Percentiles rank a stretch among this genome's conserved stretches.
Evolutionary conservation across 2,113 vertebrate species (phyloP).

Genomic region (Halcyon malimbica): DNA sequence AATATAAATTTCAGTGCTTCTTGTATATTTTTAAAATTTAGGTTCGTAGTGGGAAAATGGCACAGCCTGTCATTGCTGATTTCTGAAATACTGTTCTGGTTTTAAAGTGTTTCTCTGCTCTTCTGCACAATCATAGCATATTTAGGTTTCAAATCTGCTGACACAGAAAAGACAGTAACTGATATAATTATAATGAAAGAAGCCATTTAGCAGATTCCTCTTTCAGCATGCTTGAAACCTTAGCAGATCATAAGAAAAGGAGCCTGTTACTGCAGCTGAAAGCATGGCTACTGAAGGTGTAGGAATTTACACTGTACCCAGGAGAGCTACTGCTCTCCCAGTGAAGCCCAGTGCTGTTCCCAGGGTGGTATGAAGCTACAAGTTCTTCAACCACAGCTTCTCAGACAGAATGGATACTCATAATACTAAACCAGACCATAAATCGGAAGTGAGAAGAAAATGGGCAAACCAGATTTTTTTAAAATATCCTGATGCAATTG

Average conservation of each 20-base stretch:
- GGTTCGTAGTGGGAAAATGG: neutral
- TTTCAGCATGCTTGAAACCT: neutral
- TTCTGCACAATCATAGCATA: neutral
- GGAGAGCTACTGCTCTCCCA: neutral
- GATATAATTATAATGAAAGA: conserved; percentile 20
- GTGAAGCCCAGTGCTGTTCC: neutral
- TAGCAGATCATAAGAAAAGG: conserved; percentile 11
- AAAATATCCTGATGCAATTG: neutral
- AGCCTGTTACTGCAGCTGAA: conserved; percentile 4
- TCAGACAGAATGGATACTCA: neutral
- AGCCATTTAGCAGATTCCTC: conserved; percentile 9
- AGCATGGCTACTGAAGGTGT: neutral
- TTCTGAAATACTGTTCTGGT: neutral
- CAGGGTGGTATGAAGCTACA: neutral
- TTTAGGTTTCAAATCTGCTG: conserved; percentile 48
- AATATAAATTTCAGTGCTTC: neutral
- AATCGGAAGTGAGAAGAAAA: neutral
- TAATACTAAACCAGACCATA: neutral
- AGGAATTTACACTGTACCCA: neutral
- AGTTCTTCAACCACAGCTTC: accelerated
- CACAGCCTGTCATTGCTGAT: neutral
- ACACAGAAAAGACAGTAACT: conserved; percentile 13
- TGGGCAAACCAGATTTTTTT: neutral
- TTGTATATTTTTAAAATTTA: neutral
- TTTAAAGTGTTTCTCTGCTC: conserved; percentile 29